Percentiles rank a stretch among this genome's conserved stretches.
Evolutionary conservation across 2,888 invertebrate genomes (phyloP).

Genomic region (Selenia dentaria): DNA sequence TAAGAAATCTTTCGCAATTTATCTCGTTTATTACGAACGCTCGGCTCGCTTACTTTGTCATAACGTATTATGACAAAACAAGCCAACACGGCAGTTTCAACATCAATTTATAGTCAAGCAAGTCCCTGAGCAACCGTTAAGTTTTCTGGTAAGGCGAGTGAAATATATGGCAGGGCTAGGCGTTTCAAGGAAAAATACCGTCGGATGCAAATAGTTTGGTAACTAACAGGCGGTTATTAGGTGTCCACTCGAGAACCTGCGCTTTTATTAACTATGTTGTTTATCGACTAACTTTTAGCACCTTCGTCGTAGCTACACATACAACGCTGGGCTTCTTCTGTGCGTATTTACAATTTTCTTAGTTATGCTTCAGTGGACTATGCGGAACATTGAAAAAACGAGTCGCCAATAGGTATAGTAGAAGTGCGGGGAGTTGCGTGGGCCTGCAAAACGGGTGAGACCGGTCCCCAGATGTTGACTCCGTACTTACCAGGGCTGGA

Average conservation of each 20-base stretch:
- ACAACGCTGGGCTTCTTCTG: slow-evolving; percentile 31
- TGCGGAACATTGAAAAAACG: slow-evolving; percentile 6
- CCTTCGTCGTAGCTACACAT: slow-evolving; percentile 8
- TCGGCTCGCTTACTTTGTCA: no score
- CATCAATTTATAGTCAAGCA: slow-evolving; percentile 35
- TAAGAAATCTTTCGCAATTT: no score
- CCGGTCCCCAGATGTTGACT: slow-evolving; percentile 78
- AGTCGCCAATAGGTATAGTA: slow-evolving; percentile 47
- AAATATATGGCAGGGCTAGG: slow-evolving; percentile 49
- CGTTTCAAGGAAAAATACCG: slow-evolving; percentile 70
- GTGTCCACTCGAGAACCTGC: slow-evolving; percentile 52
- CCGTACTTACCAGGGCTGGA: slow-evolving; percentile 57
- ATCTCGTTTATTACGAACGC: no score
- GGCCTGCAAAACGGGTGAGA: slow-evolving; percentile 75
- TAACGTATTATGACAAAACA: no score
- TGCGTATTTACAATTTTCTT: not conserved
- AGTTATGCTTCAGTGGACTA: slow-evolving; percentile 28
- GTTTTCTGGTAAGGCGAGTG: slow-evolving; percentile 47
- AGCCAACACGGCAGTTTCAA: slow-evolving; percentile 30
- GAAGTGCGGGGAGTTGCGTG: slow-evolving; percentile 64
- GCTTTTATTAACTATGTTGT: slow-evolving; percentile 50
- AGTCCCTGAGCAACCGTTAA: slow-evolving; percentile 40
- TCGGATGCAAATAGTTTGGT: slow-evolving; percentile 68
- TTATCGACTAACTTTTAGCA: slow-evolving; percentile 13
- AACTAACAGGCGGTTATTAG: slow-evolving; percentile 66